phyloP scores from a whole-genome alignment of 2,113 vertebrate species.

The Amblyornis subalaris region DNA sequence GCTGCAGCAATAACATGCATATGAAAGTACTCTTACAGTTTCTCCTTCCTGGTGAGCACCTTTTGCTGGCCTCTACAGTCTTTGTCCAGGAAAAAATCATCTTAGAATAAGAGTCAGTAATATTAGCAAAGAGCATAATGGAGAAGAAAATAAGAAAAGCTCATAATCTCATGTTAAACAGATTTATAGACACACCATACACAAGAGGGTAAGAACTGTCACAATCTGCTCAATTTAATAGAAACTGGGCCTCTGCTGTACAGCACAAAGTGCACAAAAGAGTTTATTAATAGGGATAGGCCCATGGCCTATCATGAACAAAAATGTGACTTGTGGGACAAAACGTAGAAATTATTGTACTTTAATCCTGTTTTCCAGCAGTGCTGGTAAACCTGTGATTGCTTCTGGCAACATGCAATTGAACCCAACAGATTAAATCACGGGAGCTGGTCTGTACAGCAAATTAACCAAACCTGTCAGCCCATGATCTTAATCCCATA shows the following conservation, averaged over 20 bases:
- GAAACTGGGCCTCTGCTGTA: neutral
- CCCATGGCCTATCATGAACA: neutral
- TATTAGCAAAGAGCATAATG: neutral
- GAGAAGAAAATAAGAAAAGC: neutral
- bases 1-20: neutral
- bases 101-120: neutral
- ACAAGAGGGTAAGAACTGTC: neutral
- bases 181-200: neutral
- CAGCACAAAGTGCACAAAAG: neutral
- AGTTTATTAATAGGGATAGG: neutral
- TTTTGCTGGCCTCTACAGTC: neutral
- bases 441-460: neutral
- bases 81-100: neutral
- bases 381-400: neutral
- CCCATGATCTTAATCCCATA: neutral
- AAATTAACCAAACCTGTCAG: neutral
- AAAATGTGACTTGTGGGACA: neutral
- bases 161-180: neutral
- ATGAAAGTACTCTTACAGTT: neutral
- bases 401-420: neutral
- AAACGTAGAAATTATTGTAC: neutral
- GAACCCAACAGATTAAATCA: neutral
- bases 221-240: neutral
- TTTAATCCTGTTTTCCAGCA: neutral
- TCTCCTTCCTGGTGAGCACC: neutral